Conservation (phyloP, 2,888 invertebrate species). For the Trilocha varians region DNA sequence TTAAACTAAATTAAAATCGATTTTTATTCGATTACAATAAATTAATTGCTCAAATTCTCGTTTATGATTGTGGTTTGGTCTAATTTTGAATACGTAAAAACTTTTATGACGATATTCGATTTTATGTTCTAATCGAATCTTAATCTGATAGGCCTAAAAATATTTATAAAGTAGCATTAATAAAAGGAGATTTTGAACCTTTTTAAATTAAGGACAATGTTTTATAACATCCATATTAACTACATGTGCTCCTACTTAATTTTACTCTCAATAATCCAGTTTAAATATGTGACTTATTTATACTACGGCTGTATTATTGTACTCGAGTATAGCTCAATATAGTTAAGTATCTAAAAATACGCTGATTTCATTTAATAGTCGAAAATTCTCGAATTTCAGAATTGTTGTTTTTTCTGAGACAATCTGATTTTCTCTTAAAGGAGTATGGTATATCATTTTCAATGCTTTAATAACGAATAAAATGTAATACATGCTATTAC, state of each 20-base stretch:
- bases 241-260: background rate
- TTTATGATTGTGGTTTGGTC: background rate
- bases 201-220: no score
- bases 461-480: no score
- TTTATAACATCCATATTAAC: no score
- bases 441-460: no score
- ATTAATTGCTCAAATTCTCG: background rate
- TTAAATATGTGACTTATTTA: conserved; percentile 2
- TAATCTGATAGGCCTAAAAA: no score
- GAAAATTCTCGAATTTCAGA: background rate
- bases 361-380: background rate
- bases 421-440: no score
- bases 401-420: background rate
- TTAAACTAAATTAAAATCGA: background rate
- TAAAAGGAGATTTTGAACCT: no score
- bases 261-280: background rate
- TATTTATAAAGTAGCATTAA: no score
- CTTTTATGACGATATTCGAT: background rate
- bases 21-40: background rate
- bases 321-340: conserved; percentile 18
- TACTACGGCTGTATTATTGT: conserved; percentile 10
- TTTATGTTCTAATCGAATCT: no score
- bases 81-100: background rate
- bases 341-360: conserved; percentile 1
- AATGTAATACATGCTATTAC: no score